A percentile compares a stretch with the other conserved stretches of the same genome.
These are phyloP conservation scores for Taenioides sp. DNA, from an alignment of 2,797 vertebrate species.

Conservation along the genomic window DNA sequence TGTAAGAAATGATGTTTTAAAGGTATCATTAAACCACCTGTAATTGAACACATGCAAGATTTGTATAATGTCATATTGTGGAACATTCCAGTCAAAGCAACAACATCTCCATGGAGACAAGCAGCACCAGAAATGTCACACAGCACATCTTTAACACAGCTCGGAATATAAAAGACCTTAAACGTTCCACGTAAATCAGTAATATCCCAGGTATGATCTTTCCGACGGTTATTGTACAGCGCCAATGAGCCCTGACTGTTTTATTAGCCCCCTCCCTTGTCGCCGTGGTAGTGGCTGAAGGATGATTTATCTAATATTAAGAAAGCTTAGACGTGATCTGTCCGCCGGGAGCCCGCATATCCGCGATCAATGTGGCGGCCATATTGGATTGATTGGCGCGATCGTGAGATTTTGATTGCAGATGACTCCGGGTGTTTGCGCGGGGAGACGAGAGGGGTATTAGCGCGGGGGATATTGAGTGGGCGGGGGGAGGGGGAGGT, in stretches of 20 bases:
- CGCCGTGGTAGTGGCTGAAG: conserved; percentile 35
- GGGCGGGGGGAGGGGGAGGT: conserved; percentile 1
- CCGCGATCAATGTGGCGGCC: conserved; percentile 56
- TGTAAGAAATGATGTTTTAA: too few species aligned
- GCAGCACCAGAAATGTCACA: too few species aligned
- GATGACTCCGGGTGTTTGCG: conserved; percentile 76
- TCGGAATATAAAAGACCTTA: too few species aligned
- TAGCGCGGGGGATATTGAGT: conserved; percentile 55
- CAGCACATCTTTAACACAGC: too few species aligned
- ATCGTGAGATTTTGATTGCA: conserved; percentile 61
- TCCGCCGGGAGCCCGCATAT: conserved; percentile 32
- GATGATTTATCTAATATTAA: conserved; percentile 57
- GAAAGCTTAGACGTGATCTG: conserved; percentile 47
- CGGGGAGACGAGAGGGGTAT: conserved; percentile 51
- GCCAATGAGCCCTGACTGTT: conserved; percentile 26
- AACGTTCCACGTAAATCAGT: too few species aligned
- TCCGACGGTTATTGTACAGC: conserved; percentile 14
- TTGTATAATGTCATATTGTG: too few species aligned
- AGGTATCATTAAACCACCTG: too few species aligned
- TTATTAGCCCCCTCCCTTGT: conserved; percentile 35
- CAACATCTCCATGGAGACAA: too few species aligned
- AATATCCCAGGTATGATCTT: too few species aligned
- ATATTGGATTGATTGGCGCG: conserved; percentile 69
- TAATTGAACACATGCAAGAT: too few species aligned
- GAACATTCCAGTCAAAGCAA: too few species aligned